Conservation (phyloP, 2,797 vertebrate genomes). For the Synanceia verrucosa region DNA sequence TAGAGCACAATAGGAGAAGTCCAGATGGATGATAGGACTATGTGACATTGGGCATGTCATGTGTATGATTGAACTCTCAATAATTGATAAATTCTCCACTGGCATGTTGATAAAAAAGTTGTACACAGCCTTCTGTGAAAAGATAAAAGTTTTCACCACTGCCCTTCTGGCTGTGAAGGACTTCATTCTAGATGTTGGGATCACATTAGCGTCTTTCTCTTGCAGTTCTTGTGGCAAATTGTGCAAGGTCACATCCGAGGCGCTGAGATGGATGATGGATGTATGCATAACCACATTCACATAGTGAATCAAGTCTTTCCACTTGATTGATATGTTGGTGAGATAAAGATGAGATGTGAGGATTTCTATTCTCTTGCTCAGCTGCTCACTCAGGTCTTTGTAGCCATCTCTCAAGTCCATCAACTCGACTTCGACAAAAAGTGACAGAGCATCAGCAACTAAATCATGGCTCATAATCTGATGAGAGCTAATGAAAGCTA, state of each 20-base stretch:
- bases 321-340: conserved; percentile 72
- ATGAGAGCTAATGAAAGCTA: conserved; percentile 39
- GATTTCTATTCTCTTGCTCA: conserved; percentile 53
- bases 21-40: conserved; percentile 81
- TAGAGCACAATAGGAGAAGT: conserved; percentile 85
- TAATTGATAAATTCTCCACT: conserved; percentile 78
- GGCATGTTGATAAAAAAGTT: conserved; percentile 85
- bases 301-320: conserved; percentile 64
- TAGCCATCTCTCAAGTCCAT: conserved; percentile 71
- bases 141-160: conserved; percentile 68
- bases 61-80: conserved; percentile 80
- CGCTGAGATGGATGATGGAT: conserved; percentile 66
- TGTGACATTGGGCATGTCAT: conserved; percentile 86
- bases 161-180: conserved; percentile 64
- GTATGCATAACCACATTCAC: conserved; percentile 76
- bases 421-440: conserved; percentile 81
- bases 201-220: fast-evolving
- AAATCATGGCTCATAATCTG: conserved; percentile 37
- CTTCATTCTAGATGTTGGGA: conserved; percentile 55
- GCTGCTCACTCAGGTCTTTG: conserved; percentile 29
- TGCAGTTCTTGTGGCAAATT: neutral
- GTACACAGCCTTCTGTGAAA: conserved; percentile 80
- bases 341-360: conserved; percentile 79
- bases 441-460: conserved; percentile 75
- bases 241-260: conserved; percentile 10